Percentiles rank a stretch among this genome's conserved stretches.
These are phyloP conservation scores for Aphaenogaster ashmeadi DNA, from an alignment of 1,140 invertebrate species.

Conservation along the genomic window DNA sequence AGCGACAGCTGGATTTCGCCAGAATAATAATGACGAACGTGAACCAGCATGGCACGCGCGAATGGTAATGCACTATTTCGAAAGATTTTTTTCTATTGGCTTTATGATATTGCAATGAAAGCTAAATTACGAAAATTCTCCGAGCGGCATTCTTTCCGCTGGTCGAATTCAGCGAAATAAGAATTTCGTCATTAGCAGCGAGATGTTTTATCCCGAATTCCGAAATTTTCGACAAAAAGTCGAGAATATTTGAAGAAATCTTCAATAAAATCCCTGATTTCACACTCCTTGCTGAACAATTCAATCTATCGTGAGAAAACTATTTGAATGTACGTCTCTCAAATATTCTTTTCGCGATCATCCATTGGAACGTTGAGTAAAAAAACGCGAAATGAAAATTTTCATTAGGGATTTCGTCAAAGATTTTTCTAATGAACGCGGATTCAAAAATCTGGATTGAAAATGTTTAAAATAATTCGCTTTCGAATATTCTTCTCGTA, in stretches of 20 bases:
- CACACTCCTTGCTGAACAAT: not conserved
- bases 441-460: not conserved
- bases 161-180: slow-evolving; percentile 25
- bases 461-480: not conserved
- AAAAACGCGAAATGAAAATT: not conserved
- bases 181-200: slow-evolving; percentile 27
- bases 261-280: slow-evolving; percentile 24
- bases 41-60: not conserved
- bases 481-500: not conserved
- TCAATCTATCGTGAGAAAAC: slow-evolving; percentile 1
- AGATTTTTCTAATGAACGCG: not conserved
- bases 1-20: slow-evolving; percentile 7
- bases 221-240: not conserved
- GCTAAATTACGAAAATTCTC: slow-evolving; percentile 23
- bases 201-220: not conserved
- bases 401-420: not conserved
- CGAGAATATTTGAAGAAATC: slow-evolving; percentile 6
- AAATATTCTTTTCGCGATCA: slow-evolving; percentile 10
- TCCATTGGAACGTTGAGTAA: not conserved
- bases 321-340: not conserved
- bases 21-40: slow-evolving; percentile 26
- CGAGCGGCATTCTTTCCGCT: not conserved
- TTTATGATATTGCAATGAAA: not conserved
- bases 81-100: not conserved
- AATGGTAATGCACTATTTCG: no score